Conservation (phyloP, 2,797 vertebrate genomes). For the Glyptemys insculpta region DNA sequence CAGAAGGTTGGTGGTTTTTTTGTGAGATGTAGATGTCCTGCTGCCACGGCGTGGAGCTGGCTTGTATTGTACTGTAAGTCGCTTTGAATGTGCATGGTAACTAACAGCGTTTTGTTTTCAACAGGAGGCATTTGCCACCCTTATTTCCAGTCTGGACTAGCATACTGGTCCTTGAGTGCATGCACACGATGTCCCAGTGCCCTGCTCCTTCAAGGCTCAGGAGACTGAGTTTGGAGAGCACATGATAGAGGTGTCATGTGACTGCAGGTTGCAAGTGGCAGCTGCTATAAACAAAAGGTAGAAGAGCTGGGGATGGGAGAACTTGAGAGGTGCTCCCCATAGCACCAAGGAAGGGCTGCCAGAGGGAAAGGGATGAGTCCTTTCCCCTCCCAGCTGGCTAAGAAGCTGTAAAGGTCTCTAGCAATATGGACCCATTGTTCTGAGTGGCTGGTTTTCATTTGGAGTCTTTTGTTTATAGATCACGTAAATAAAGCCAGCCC, state of each 20-base stretch:
- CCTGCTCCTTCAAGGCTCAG: too few species aligned
- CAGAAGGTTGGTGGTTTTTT: too few species aligned
- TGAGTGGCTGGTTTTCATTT: neutral
- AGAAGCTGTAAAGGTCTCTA: neutral
- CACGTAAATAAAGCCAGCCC: fast-evolving
- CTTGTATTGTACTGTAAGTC: neutral
- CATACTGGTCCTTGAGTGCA: too few species aligned
- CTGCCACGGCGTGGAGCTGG: neutral
- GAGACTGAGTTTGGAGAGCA: too few species aligned
- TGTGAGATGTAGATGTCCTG: neutral
- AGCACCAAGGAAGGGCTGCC: neutral
- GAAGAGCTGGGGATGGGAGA: neutral
- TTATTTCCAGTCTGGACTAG: neutral
- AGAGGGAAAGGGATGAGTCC: neutral
- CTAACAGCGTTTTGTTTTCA: too few species aligned
- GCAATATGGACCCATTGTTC: fast-evolving
- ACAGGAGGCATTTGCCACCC: neutral
- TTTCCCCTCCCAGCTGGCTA: neutral
- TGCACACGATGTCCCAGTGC: too few species aligned
- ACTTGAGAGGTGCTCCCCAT: neutral
- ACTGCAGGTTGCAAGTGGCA: too few species aligned
- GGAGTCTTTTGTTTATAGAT: neutral
- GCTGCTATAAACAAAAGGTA: too few species aligned
- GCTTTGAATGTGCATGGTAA: neutral
- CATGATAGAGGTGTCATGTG: too few species aligned